Conservation (phyloP, 1,140 invertebrate species). For the Cataglyphis hispanica region DNA sequence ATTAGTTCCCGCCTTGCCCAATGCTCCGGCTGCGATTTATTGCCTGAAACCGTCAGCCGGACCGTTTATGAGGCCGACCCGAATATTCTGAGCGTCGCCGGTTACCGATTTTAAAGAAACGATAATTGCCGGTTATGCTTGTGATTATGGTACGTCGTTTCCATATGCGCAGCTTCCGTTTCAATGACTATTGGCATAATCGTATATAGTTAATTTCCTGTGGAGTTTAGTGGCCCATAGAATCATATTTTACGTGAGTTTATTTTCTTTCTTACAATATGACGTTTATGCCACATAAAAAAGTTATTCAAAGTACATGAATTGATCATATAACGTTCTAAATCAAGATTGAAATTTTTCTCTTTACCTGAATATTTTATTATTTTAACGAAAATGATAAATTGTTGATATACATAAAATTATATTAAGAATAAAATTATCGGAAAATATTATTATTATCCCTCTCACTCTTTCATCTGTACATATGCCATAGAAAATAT, state of each 20-base stretch:
- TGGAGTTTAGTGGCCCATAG: neutral
- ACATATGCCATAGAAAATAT: neutral
- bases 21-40: constrained; percentile 70
- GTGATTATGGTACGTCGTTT: constrained; percentile 60
- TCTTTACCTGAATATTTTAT: neutral
- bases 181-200: neutral
- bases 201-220: constrained; percentile 63
- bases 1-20: constrained; percentile 77
- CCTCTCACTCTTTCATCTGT: too few relatives aligned
- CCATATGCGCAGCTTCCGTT: constrained; percentile 66
- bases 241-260: neutral
- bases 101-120: constrained; percentile 61
- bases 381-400: too few relatives aligned
- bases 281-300: neutral
- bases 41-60: constrained; percentile 64
- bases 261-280: constrained; percentile 13
- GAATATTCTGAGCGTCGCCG: constrained; percentile 55
- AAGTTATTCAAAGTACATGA: neutral
- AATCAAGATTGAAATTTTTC: neutral
- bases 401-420: neutral
- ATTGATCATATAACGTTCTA: neutral
- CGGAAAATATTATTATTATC: neutral
- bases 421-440: constrained; percentile 12
- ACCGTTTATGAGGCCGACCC: constrained; percentile 55
- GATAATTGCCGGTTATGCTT: constrained; percentile 67